Evolutionary conservation across 1,140 invertebrate species (phyloP), one percentile per base, ranked within the genome.

Genomic region (Homarus americanus): DNA sequence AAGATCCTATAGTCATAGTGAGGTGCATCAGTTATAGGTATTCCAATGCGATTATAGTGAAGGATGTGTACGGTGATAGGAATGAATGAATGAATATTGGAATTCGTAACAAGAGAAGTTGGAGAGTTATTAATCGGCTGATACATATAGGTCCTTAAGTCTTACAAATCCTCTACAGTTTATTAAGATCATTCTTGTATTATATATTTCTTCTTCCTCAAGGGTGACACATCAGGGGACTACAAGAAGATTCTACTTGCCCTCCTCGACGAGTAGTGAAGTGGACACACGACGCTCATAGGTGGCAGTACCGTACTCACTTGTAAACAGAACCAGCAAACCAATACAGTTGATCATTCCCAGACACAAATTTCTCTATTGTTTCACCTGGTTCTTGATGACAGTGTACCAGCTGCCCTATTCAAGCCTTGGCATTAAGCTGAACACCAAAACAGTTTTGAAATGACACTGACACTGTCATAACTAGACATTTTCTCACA

Each of bases 131-230:
- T 34, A 32, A 15, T 36, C 15, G 3, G 4, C 3, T 1, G 7
- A 24, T 72, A 10, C 34, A n/a, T 72, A 9, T 72, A 9, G 1
- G 0, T 1, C 66, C 10, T 24, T 72, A 34, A 28, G 10, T n/a
- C 10, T 72, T 9, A 9, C 24, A 72, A 72, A 28, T n/a, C 66
- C 24, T 28, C 32, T 3, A 0, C 3, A 28, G 24, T 34, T 72
- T 3, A 15, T 10, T 17, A 72, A 15, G 24, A n/a, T 10, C 34
- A 1, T 4, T n/a, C 10, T n/a, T n/a, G 10, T 93, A 97, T 98
- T 96, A 96, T 72, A 2, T 0, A 28, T 24, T 34, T 24, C 24
- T 44, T 20, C n/a, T 38, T 24, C 5, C 58, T 84, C 10, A 40
- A 86, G 84, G 32, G 9, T 2, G 84, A 86, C 44, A 86, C 84